Percentiles rank a stretch among this genome's conserved stretches.
Conservation (phyloP, 2,888 invertebrate species). For the Coecobrya sp. region DNA sequence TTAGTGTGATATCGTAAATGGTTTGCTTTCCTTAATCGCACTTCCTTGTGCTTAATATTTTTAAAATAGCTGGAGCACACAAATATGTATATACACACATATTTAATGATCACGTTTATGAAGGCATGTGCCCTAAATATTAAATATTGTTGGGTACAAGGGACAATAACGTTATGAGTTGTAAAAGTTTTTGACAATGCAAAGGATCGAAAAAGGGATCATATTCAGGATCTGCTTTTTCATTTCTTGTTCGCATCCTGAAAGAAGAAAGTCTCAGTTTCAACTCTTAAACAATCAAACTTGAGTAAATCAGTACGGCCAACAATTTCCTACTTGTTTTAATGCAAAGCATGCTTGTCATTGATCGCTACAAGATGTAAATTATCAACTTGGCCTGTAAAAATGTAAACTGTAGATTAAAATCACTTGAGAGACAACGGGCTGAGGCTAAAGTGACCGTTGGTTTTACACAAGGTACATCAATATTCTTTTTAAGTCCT, state of each 20-base stretch:
- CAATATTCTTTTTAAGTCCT: constrained; percentile 3
- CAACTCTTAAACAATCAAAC: no score
- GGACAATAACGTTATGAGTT: neutral
- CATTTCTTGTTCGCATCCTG: neutral
- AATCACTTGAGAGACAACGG: no score
- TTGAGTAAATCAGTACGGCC: no score
- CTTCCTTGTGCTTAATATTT: neutral
- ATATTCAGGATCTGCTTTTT: neutral
- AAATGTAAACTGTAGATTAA: no score
- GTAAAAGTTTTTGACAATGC: constrained; percentile 6
- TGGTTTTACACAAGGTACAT: constrained; percentile 1
- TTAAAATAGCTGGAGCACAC: neutral
- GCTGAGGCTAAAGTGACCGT: neutral
- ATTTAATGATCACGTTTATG: neutral
- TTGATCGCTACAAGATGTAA: neutral
- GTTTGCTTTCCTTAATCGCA: neutral
- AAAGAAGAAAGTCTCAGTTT: neutral
- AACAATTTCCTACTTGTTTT: no score
- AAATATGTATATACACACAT: neutral
- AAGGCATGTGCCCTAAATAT: constrained; percentile 36
- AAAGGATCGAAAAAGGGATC: neutral
- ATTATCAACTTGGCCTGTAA: neutral
- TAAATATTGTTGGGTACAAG: constrained; percentile 13
- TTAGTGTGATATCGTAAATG: neutral
- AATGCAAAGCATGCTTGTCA: no score